These are phyloP conservation scores for Trachymyrmex septentrionalis DNA, from an alignment of 1,140 invertebrate species.

Conservation along the genomic window DNA sequence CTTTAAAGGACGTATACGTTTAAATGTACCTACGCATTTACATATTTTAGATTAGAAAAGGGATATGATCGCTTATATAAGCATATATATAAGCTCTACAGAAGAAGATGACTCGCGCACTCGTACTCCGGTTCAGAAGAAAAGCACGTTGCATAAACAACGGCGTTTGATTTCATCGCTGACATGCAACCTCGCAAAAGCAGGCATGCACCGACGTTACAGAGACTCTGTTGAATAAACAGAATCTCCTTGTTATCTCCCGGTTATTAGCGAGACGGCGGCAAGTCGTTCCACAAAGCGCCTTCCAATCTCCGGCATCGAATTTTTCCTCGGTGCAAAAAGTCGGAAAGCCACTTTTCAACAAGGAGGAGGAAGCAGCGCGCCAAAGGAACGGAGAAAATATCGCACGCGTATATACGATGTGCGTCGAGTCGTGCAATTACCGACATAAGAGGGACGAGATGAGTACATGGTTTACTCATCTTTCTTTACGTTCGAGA, in stretches of 20 bases:
- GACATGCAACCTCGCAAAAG: slow-evolving; percentile 16
- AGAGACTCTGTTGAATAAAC: slow-evolving; percentile 49
- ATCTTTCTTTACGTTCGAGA: neutral
- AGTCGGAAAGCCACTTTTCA: slow-evolving; percentile 41
- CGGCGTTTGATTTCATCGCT: slow-evolving; percentile 40
- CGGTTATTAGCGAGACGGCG: slow-evolving; percentile 55
- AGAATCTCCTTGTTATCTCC: slow-evolving; percentile 50
- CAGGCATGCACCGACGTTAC: neutral
- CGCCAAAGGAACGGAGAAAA: slow-evolving; percentile 32
- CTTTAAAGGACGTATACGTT: neutral
- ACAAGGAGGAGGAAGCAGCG: slow-evolving; percentile 13
- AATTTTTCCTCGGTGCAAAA: slow-evolving; percentile 48
- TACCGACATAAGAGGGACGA: slow-evolving; percentile 37
- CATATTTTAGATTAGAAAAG: neutral
- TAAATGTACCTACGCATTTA: neutral
- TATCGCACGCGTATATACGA: slow-evolving; percentile 9
- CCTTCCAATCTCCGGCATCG: slow-evolving; percentile 47
- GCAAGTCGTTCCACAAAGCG: slow-evolving; percentile 32
- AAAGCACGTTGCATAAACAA: slow-evolving; percentile 31
- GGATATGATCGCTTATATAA: neutral
- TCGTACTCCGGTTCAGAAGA: neutral
- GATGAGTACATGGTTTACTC: slow-evolving; percentile 20
- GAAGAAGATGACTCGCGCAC: neutral
- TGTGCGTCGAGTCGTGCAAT: slow-evolving; percentile 45
- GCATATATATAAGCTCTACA: neutral